Conservation (phyloP, 2,797 vertebrate genomes). For the Semaprochilodus insignis region DNA sequence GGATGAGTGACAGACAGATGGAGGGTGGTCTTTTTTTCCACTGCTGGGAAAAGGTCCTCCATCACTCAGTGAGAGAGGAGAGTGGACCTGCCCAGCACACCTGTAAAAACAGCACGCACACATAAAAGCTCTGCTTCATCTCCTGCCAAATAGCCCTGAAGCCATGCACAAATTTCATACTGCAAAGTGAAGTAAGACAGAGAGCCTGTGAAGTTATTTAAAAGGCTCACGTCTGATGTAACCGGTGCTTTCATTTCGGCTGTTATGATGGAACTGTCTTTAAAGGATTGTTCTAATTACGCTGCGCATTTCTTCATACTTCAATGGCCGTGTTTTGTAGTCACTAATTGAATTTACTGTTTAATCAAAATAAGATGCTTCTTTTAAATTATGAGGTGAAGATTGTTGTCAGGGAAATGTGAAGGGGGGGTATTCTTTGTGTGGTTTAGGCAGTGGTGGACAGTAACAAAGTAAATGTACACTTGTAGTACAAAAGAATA, state of each 20-base stretch:
- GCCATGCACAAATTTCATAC: not conserved
- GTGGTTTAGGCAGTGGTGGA: not conserved
- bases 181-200: not conserved
- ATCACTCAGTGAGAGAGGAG: not conserved
- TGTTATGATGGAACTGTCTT: not conserved
- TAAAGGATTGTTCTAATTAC: not conserved
- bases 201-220: not conserved
- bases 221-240: not conserved
- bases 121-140: not conserved
- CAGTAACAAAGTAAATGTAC: too few species aligned
- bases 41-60: not conserved
- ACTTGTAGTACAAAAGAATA: too few species aligned
- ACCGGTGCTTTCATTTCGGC: not conserved
- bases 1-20: not conserved
- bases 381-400: not conserved
- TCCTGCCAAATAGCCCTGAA: not conserved
- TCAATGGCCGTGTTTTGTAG: constrained; percentile 18
- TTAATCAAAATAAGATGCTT: constrained; percentile 20
- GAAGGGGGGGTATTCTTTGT: not conserved
- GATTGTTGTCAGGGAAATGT: not conserved
- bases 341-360: constrained; percentile 18
- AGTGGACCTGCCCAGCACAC: not conserved
- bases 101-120: not conserved
- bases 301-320: not conserved
- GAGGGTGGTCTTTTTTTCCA: not conserved